These are phyloP conservation scores for Bujurquina vittata DNA, from an alignment of 2,113 vertebrate species.

Conservation along the genomic window DNA sequence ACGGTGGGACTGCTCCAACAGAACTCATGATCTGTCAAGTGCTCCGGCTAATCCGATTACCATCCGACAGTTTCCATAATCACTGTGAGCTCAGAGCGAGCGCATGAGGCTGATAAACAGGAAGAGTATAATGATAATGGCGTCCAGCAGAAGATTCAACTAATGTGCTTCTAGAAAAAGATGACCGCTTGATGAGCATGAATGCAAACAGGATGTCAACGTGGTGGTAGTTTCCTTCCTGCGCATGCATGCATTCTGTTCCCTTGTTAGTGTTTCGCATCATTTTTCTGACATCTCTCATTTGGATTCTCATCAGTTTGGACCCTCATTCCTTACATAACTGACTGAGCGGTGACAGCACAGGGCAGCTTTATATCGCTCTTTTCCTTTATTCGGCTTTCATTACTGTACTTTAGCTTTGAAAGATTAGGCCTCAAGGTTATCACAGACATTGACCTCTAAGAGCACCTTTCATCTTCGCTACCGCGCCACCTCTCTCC, in stretches of 20 bases:
- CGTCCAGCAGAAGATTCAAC: conserved; percentile 50
- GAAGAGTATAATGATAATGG: conserved; percentile 65
- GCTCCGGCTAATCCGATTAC: conserved; percentile 67
- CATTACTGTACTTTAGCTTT: conserved; percentile 26
- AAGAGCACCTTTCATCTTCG: conserved; percentile 29
- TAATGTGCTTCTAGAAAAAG: conserved; percentile 41
- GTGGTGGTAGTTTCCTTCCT: conserved; percentile 56
- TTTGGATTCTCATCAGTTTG: conserved; percentile 7
- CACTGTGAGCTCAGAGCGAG: conserved; percentile 24
- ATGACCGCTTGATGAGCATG: conserved; percentile 27
- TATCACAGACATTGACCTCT: conserved; percentile 57
- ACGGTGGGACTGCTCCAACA: conserved; percentile 32
- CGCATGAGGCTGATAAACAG: conserved; percentile 64
- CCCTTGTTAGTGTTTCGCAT: background rate
- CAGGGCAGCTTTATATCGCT: background rate
- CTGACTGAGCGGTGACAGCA: background rate
- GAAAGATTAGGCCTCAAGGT: conserved; percentile 25
- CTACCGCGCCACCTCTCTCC: conserved; percentile 12
- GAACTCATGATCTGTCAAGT: conserved; percentile 66
- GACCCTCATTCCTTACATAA: background rate
- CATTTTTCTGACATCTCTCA: background rate
- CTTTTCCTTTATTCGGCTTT: conserved; percentile 10
- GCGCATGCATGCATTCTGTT: conserved; percentile 27
- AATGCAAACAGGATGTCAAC: conserved; percentile 59
- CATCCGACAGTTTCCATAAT: conserved; percentile 41